Evolutionary conservation across 2,888 invertebrate species (phyloP).

Genomic region (Phortica magna): DNA sequence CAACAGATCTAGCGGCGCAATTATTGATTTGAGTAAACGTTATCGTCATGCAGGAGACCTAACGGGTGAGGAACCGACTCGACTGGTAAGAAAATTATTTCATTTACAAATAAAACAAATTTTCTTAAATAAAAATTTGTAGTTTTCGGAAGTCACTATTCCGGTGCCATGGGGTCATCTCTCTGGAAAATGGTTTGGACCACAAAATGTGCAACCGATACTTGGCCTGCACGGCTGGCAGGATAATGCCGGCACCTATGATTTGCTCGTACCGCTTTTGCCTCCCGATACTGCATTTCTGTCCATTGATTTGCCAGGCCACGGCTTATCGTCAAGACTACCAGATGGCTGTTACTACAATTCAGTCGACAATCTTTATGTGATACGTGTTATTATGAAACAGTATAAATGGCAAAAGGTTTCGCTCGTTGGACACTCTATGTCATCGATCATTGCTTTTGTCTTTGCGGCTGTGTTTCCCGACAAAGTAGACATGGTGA

Average conservation of each 20-base stretch:
- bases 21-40: constrained; percentile 55
- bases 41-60: constrained; percentile 74
- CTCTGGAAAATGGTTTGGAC: constrained; percentile 86
- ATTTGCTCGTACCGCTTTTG: constrained; percentile 83
- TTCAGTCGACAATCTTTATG: constrained; percentile 76
- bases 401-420: constrained; percentile 85
- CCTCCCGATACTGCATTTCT: constrained; percentile 79
- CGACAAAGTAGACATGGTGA: constrained; percentile 76
- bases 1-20: background rate
- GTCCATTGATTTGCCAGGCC: constrained; percentile 85
- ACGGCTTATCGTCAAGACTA: constrained; percentile 84
- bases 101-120: background rate
- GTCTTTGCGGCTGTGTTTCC: constrained; percentile 82
- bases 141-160: constrained; percentile 83
- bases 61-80: constrained; percentile 70
- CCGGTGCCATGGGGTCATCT: constrained; percentile 85
- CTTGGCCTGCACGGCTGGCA: constrained; percentile 88
- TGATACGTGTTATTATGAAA: constrained; percentile 81
- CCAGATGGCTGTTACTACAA: constrained; percentile 81
- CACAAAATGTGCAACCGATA: constrained; percentile 81
- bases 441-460: constrained; percentile 83
- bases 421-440: constrained; percentile 84
- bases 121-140: background rate
- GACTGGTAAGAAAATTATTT: constrained; percentile 63
- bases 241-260: constrained; percentile 89